These are phyloP conservation scores for Bothrops jararaca DNA, from an alignment of 2,113 vertebrate species.

Conservation along the genomic window DNA sequence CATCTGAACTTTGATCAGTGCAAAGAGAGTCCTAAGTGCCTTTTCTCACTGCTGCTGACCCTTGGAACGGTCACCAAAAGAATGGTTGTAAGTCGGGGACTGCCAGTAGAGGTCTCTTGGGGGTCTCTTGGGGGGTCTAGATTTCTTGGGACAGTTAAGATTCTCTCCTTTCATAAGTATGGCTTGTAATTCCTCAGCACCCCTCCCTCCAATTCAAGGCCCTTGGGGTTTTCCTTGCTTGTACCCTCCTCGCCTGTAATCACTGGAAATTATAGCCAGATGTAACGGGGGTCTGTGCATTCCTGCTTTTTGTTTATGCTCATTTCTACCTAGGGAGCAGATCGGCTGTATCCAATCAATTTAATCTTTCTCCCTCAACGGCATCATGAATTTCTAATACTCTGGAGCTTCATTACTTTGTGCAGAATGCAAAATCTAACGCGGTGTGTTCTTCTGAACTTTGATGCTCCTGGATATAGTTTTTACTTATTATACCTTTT, in stretches of 20 bases:
- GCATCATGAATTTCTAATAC: conserved; percentile 57
- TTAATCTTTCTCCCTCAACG: conserved; percentile 51
- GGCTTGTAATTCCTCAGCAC: conserved; percentile 34
- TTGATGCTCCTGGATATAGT: conserved; percentile 53
- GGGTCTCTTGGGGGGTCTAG: conserved; percentile 47
- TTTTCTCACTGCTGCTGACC: too few species aligned
- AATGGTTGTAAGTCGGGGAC: too few species aligned
- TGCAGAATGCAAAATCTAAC: conserved; percentile 60
- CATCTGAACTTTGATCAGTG: too few species aligned
- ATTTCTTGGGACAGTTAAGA: conserved; percentile 46
- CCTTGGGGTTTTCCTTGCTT: conserved; percentile 65
- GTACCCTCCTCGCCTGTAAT: conserved; percentile 69
- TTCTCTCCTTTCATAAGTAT: conserved; percentile 16
- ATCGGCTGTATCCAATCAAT: conserved; percentile 52
- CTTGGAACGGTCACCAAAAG: too few species aligned
- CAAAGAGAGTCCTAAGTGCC: too few species aligned
- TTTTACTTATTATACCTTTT: conserved; percentile 56
- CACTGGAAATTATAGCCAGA: conserved; percentile 60
- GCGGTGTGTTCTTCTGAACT: conserved; percentile 60
- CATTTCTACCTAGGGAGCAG: conserved; percentile 60
- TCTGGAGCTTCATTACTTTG: conserved; percentile 62
- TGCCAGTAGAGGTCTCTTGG: too few species aligned
- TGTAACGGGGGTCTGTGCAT: conserved; percentile 62
- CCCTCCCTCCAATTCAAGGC: conserved; percentile 64
- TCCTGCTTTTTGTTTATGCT: conserved; percentile 62